Percentiles rank a stretch among this genome's conserved stretches.
Conservation (phyloP, 2,888 invertebrate genomes). For the Cacoxenus indagator region DNA sequence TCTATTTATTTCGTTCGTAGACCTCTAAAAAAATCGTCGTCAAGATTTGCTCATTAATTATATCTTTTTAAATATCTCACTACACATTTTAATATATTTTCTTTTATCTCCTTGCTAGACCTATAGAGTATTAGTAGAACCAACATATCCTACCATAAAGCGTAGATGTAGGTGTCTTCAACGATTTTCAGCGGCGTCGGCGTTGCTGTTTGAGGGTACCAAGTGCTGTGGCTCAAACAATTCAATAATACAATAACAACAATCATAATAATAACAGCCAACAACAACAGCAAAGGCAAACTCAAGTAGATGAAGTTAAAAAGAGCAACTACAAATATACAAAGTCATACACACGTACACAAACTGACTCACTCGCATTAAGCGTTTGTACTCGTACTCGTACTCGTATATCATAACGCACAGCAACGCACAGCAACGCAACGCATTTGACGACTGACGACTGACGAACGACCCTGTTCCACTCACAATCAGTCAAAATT, state of each 20-base stretch:
- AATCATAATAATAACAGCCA: conserved; percentile 63
- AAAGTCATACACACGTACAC: conserved; percentile 18
- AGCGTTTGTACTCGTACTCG: conserved; percentile 21
- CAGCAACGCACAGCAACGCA: conserved; percentile 38
- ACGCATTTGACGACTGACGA: conserved; percentile 46
- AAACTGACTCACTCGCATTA: neutral
- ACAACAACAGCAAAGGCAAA: conserved; percentile 42
- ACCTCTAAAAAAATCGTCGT: too few relatives aligned
- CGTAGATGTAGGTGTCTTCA: neutral
- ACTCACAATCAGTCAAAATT: conserved; percentile 70
- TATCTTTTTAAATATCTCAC: too few relatives aligned
- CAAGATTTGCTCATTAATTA: too few relatives aligned
- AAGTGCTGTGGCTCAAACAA: conserved; percentile 65
- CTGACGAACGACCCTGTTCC: conserved; percentile 62
- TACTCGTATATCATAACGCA: conserved; percentile 64
- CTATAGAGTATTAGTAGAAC: too few relatives aligned
- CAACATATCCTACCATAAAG: neutral
- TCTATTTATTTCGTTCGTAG: too few relatives aligned
- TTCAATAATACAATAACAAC: conserved; percentile 65
- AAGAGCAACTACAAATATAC: conserved; percentile 45
- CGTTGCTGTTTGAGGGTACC: conserved; percentile 38
- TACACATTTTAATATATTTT: too few relatives aligned
- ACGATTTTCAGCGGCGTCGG: neutral
- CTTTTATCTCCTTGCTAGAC: too few relatives aligned
- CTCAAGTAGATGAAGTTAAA: conserved; percentile 39